Percentiles rank a stretch among this genome's conserved stretches.
These are phyloP conservation scores for Sphinx pinastri DNA, from an alignment of 2,888 invertebrate species.

Conservation along the genomic window DNA sequence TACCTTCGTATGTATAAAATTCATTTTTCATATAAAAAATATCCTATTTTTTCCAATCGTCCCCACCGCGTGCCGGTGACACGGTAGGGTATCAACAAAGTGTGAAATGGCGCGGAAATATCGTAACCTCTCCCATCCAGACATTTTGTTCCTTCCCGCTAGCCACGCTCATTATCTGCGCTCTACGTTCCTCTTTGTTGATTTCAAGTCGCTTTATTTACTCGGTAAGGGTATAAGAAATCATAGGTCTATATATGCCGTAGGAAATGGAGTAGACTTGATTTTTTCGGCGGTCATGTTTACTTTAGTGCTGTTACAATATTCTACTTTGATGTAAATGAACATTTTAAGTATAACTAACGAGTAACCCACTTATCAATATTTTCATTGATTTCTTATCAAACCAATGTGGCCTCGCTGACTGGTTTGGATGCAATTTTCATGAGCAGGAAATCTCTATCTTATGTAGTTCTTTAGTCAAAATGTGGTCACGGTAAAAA, in stretches of 20 bases:
- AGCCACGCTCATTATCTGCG: conserved; percentile 78
- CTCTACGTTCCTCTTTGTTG: conserved; percentile 69
- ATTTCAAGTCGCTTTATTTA: conserved; percentile 79
- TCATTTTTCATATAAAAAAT: conserved; percentile 27
- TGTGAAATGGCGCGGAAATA: conserved; percentile 79
- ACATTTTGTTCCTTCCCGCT: conserved; percentile 77
- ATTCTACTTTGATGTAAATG: too few species aligned
- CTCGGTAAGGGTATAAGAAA: conserved; percentile 36
- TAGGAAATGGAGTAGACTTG: neutral
- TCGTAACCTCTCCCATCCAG: conserved; percentile 71
- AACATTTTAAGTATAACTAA: too few species aligned
- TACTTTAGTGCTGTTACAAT: too few species aligned
- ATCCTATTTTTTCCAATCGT: conserved; percentile 34
- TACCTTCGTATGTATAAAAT: conserved; percentile 2
- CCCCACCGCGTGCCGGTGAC: conserved; percentile 63
- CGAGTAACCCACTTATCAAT: too few species aligned
- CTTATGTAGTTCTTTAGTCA: too few species aligned
- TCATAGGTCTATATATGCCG: neutral
- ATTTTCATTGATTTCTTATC: too few species aligned
- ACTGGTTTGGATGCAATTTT: too few species aligned
- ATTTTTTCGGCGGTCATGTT: neutral
- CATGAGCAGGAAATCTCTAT: too few species aligned
- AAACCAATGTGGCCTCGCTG: too few species aligned
- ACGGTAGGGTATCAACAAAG: conserved; percentile 77
- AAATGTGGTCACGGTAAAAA: too few species aligned